Evolutionary conservation across 1,140 invertebrate species (phyloP).

Genomic region (Seison nebaliae): DNA sequence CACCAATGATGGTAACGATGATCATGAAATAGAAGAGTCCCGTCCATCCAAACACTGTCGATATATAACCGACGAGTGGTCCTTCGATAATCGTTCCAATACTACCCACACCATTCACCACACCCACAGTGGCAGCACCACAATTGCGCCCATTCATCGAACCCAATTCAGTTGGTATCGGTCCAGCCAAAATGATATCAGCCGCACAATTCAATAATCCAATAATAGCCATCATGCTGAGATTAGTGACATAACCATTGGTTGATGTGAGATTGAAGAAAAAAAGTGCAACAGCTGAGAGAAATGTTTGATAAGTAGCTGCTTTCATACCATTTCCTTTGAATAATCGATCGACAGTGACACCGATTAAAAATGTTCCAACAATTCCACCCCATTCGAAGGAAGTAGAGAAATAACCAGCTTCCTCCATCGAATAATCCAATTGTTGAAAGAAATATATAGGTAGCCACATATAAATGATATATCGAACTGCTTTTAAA

Average conservation of each 20-base stretch:
- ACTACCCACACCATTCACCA: constrained; percentile 31
- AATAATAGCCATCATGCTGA: constrained; percentile 28
- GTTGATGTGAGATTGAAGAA: constrained; percentile 27
- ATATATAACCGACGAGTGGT: constrained; percentile 29
- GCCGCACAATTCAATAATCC: constrained; percentile 32
- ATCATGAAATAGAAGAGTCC: constrained; percentile 32
- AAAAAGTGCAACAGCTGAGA: constrained; percentile 24
- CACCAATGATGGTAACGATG: constrained; percentile 22
- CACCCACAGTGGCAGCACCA: constrained; percentile 30
- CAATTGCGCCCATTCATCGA: constrained; percentile 28
- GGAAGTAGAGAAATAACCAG: constrained; percentile 31
- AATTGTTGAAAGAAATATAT: constrained; percentile 30
- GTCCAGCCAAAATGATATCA: constrained; percentile 31
- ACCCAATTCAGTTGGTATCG: constrained; percentile 30
- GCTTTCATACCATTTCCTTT: constrained; percentile 24
- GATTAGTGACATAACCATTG: constrained; percentile 28
- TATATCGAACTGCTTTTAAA: constrained; percentile 33
- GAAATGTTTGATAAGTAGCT: constrained; percentile 22
- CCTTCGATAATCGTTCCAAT: constrained; percentile 33
- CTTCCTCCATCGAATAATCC: constrained; percentile 25
- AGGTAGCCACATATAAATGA: constrained; percentile 34
- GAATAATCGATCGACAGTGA: constrained; percentile 23
- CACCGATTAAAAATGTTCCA: constrained; percentile 29
- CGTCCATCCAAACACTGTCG: constrained; percentile 30
- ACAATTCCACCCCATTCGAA: constrained; percentile 33